These are phyloP conservation scores for Coryphaenoides rupestris DNA, from an alignment of 2,113 vertebrate species.

Conservation along the genomic window DNA sequence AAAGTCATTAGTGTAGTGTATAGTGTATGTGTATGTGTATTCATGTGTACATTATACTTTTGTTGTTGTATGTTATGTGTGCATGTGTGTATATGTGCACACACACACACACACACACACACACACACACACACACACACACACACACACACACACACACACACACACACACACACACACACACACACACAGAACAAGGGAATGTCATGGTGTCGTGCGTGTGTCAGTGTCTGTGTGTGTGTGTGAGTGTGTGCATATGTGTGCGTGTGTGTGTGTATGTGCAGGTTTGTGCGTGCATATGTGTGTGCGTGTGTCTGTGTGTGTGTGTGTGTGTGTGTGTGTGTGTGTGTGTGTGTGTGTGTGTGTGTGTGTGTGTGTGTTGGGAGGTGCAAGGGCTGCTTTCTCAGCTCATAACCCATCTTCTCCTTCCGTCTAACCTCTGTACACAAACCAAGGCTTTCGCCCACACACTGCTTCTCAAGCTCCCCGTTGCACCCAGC, in stretches of 20 bases:
- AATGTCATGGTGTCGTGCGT: too few species aligned
- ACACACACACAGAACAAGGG: neutral
- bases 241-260: too few species aligned
- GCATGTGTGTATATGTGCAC: too few species aligned
- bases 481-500: conserved; percentile 63
- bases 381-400: conserved; percentile 1
- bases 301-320: neutral
- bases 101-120: neutral
- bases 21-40: too few species aligned
- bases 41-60: too few species aligned
- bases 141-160: conserved; percentile 2
- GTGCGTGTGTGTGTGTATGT: too few species aligned
- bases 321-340: conserved; percentile 16
- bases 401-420: conserved; percentile 46
- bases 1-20: too few species aligned
- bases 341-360: neutral
- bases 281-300: too few species aligned
- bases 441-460: conserved; percentile 32
- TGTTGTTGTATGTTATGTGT: too few species aligned
- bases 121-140: neutral
- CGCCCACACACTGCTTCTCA: conserved; percentile 82
- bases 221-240: too few species aligned
- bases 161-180: neutral
- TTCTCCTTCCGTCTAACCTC: neutral
- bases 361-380: conserved; percentile 9